Evolutionary conservation across 2,797 vertebrate genomes (phyloP).

Genomic region (Aselliscus stoliczkanus): DNA sequence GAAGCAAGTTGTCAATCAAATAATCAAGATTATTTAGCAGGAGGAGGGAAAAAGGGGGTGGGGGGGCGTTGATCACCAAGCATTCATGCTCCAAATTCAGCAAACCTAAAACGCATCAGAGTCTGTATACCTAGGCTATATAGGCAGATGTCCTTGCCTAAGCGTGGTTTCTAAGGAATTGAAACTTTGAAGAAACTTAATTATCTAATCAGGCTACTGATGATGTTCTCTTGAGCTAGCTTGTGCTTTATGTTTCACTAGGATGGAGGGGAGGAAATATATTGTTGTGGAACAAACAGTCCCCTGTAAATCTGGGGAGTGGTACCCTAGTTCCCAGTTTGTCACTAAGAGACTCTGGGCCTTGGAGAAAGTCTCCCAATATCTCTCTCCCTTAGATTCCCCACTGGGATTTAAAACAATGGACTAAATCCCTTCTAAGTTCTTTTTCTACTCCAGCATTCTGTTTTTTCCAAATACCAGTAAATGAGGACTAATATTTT

Average conservation of each 20-base stretch:
- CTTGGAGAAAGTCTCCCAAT: neutral
- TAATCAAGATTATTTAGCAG: neutral
- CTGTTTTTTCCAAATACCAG: neutral
- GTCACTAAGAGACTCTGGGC: neutral
- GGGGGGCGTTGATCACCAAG: no score
- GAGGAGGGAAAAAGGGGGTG: neutral
- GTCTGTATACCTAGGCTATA: neutral
- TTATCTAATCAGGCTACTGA: neutral
- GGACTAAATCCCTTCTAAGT: neutral
- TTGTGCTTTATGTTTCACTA: neutral
- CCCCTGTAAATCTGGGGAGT: neutral
- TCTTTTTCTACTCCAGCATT: neutral
- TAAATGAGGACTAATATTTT: neutral
- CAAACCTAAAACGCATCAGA: neutral
- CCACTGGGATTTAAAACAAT: neutral
- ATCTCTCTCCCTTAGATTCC: neutral
- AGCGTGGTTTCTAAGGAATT: neutral
- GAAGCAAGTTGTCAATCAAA: conserved; percentile 41
- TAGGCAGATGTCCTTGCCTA: neutral
- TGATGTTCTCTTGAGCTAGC: neutral
- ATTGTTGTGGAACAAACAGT: neutral
- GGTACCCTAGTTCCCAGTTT: neutral
- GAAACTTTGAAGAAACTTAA: neutral
- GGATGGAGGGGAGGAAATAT: neutral
- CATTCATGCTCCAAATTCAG: neutral